phyloP scores from a whole-genome alignment of 2,888 invertebrate genomes.

The Ormyrus nitidulus region DNA sequence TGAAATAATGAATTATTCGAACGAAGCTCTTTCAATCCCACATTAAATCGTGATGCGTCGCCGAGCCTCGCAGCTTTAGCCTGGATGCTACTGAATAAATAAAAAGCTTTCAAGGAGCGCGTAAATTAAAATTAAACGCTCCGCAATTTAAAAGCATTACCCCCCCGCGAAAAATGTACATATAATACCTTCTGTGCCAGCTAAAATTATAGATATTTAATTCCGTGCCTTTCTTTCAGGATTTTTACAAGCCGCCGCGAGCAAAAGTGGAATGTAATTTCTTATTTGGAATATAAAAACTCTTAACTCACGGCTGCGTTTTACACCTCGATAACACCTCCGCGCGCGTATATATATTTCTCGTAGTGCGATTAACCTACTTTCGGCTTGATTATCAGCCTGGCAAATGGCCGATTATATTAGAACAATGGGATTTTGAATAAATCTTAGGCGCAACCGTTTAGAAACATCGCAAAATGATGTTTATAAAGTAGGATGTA shows the following conservation, averaged over 20 bases:
- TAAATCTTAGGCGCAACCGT: not conserved
- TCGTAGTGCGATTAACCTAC: slow-evolving; percentile 39
- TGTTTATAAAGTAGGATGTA: not conserved
- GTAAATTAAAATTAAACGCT: too few species aligned
- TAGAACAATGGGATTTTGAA: slow-evolving; percentile 34
- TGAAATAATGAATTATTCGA: too few species aligned
- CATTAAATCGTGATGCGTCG: too few species aligned
- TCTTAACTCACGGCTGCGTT: not conserved
- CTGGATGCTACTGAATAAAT: too few species aligned
- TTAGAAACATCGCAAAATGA: not conserved
- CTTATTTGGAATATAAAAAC: slow-evolving; percentile 9
- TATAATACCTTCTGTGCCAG: too few species aligned
- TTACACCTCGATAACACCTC: too few species aligned
- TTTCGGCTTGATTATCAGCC: slow-evolving; percentile 29
- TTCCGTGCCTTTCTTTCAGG: not conserved
- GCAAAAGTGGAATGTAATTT: not conserved
- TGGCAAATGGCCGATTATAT: slow-evolving; percentile 35
- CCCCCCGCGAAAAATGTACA: too few species aligned
- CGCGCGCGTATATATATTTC: not conserved
- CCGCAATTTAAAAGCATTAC: too few species aligned
- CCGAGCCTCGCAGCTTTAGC: too few species aligned
- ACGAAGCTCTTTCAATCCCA: too few species aligned
- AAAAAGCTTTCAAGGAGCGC: too few species aligned
- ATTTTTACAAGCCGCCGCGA: not conserved
- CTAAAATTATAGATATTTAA: too few species aligned